phyloP scores from a whole-genome alignment of 2,888 invertebrate genomes.

The Macrosoma leucophasiata region DNA sequence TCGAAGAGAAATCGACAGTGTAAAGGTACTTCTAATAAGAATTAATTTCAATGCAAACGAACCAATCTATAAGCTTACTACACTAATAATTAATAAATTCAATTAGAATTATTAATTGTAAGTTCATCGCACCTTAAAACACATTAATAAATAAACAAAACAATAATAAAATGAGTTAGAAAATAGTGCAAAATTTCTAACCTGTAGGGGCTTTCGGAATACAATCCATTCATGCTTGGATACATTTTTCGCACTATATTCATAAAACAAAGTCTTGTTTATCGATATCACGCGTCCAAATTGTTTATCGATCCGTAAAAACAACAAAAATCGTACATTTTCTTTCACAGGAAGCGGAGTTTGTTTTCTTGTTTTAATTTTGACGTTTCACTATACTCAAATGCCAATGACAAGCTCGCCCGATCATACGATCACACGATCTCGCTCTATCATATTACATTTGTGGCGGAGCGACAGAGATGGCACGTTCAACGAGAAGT shows the following conservation, averaged over 20 bases:
- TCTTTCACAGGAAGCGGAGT: conserved; percentile 37
- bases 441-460: conserved; percentile 32
- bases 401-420: conserved; percentile 49
- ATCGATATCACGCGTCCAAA: conserved; percentile 31
- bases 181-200: conserved; percentile 37
- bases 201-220: conserved; percentile 62
- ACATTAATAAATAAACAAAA: neutral
- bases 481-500: conserved; percentile 27
- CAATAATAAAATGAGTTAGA: neutral
- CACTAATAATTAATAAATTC: neutral
- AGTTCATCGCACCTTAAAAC: neutral
- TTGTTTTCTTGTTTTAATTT: conserved; percentile 42
- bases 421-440: conserved; percentile 62
- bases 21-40: neutral
- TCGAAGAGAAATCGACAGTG: too few species aligned
- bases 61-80: neutral
- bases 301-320: conserved; percentile 29
- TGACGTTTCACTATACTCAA: conserved; percentile 49
- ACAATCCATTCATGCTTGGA: conserved; percentile 60
- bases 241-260: conserved; percentile 47
- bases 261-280: conserved; percentile 31
- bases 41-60: neutral
- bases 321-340: conserved; percentile 41
- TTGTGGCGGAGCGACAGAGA: conserved; percentile 34
- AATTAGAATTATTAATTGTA: neutral